A percentile compares a stretch with the other conserved stretches of the same genome.
phyloP scores from a whole-genome alignment of 2,888 invertebrate species.

The Dromius quadrimaculatus region DNA sequence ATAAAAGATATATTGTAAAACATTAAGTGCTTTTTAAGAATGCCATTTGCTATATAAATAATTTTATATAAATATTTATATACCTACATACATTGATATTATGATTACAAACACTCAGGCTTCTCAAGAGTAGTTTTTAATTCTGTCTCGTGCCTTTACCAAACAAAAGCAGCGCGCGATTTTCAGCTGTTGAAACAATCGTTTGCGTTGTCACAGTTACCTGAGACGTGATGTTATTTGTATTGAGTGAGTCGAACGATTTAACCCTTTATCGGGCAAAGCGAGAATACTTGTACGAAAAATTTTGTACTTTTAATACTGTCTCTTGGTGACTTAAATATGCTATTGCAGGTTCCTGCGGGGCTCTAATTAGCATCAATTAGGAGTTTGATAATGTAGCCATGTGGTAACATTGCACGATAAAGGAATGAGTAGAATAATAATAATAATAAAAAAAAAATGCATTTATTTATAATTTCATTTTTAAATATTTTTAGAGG shows the following conservation, averaged over 20 bases:
- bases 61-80: slow-evolving; percentile 45
- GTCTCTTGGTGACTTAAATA: no score
- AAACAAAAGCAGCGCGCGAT: slow-evolving; percentile 17
- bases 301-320: no score
- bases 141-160: slow-evolving; percentile 41
- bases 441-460: no score
- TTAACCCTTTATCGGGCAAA: no score
- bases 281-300: no score
- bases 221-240: slow-evolving; percentile 49
- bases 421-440: no score
- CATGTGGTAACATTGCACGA: no score
- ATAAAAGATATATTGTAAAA: slow-evolving; percentile 44
- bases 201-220: slow-evolving; percentile 39
- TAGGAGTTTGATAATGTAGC: no score
- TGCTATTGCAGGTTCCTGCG: no score
- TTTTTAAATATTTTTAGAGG: no score
- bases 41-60: slow-evolving; percentile 46
- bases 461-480: no score
- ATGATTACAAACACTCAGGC: slow-evolving; percentile 47
- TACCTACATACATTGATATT: slow-evolving; percentile 45
- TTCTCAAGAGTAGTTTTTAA: slow-evolving; percentile 41
- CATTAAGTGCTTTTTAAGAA: slow-evolving; percentile 42
- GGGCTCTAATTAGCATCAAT: no score
- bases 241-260: slow-evolving; percentile 35
- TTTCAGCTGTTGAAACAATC: slow-evolving; percentile 9